Base-by-base conservation (phyloP, 2,113 vertebrate genomes). In the Girardinichthys multiradiatus region DNA sequence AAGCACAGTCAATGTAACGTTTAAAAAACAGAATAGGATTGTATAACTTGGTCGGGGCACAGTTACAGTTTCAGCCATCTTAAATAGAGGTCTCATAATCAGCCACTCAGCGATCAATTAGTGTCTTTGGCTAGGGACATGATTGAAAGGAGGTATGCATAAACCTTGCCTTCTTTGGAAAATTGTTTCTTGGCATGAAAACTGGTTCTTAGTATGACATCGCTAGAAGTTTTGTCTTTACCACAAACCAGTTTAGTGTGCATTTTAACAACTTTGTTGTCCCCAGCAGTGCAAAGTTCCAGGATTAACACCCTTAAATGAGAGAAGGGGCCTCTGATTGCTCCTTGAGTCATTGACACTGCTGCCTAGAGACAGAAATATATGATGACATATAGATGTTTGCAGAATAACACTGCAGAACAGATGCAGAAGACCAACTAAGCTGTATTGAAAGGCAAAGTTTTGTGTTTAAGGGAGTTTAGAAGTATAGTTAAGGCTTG, bases 11-110 rank as follows among this genome's bases (percentile, higher is more conserved):
- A 92, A 94, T 94, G 90, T 90, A 92, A 90, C 74, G 89, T 93
- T 94, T 93, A 93, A 94, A 94, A 78, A 79, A 94, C 95, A 92
- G 94, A 90, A 86, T n/a, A 90, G 87, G 77, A 79, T 90, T 29
- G 77, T 83, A 70, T 89, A 86, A 45, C 85, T 85, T 59, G 39
- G 80, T 67, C 67, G 80, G 88, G 21, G 80, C 75, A 83, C 71
- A 74, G 83, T 91, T 91, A 89, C 64, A 78, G 66, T 81, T 83
- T 74, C 69, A 29, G 84, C 64, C 72, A 79, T 90, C 17, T 85
- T 70, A 45, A 37, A 57, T 5, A 42, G 31, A 35, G 39, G 21
- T 61, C 24, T 75, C 26, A 69, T 77, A 64, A 77, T 67, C 58
- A 77, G 73, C 35, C 42, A 31, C 69, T 48, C 27, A 58, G 45